A percentile compares a stretch with the other conserved stretches of the same genome.
phyloP scores from a whole-genome alignment of 2,113 vertebrate species.

The Silurus asotus region DNA sequence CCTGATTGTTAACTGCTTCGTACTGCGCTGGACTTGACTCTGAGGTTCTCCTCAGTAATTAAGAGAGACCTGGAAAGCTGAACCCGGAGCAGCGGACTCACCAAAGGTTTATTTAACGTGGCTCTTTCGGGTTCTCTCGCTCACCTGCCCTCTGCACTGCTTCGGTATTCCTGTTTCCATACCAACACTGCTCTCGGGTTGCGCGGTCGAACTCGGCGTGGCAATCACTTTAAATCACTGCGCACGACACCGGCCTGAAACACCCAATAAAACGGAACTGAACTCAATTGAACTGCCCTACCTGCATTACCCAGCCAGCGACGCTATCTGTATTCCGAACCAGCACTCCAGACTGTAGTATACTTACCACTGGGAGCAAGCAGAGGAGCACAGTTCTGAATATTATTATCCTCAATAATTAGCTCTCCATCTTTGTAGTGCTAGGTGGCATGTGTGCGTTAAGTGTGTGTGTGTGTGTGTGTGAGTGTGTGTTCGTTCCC shows the following conservation, averaged over 20 bases:
- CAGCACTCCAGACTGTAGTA: slow-evolving; percentile 2
- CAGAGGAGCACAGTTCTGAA: slow-evolving; percentile 3
- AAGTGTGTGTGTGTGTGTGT: neutral
- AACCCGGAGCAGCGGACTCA: slow-evolving; percentile 47
- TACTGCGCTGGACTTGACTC: slow-evolving; percentile 42
- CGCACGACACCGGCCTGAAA: neutral
- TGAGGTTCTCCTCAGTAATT: slow-evolving; percentile 51
- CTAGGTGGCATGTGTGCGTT: slow-evolving; percentile 29
- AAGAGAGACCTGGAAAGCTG: slow-evolving; percentile 51
- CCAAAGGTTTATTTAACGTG: slow-evolving; percentile 39
- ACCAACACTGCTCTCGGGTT: slow-evolving; percentile 44
- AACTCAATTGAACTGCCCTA: slow-evolving; percentile 28
- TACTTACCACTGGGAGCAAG: neutral
- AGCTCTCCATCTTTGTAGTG: slow-evolving; percentile 24
- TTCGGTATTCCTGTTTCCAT: slow-evolving; percentile 49
- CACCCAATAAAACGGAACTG: slow-evolving; percentile 35
- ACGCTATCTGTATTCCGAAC: neutral
- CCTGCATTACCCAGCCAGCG: neutral
- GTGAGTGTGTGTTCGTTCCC: slow-evolving; percentile 34
- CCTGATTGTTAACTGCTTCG: neutral
- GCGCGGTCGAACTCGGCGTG: slow-evolving; percentile 28
- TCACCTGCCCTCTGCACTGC: neutral
- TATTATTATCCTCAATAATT: slow-evolving; percentile 40
- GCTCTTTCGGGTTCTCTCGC: slow-evolving; percentile 11
- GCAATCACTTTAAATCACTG: slow-evolving; percentile 20